Conservation (phyloP, 2,113 vertebrate genomes). For the Cephalopholis sonnerati region DNA sequence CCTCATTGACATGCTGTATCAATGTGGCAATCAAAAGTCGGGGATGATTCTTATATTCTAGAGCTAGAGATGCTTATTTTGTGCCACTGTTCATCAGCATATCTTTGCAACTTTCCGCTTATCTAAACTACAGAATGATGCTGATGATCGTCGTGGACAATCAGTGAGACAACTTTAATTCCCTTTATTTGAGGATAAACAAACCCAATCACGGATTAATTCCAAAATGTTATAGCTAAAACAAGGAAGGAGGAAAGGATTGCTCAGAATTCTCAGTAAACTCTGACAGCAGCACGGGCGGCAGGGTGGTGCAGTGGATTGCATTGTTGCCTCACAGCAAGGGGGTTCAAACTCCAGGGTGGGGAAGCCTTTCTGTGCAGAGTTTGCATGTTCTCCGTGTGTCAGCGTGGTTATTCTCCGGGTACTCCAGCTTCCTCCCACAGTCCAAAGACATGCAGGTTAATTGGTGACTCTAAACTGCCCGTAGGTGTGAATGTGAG, state of each 20-base stretch:
- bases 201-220: not conserved
- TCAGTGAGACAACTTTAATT: not conserved
- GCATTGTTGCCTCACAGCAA: too few species aligned
- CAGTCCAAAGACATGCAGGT: too few species aligned
- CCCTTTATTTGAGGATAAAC: not conserved
- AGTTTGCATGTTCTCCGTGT: too few species aligned
- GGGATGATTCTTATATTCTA: not conserved
- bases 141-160: not conserved
- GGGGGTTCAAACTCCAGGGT: too few species aligned
- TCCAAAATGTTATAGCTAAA: not conserved
- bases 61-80: not conserved
- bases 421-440: too few species aligned
- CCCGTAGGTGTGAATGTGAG: too few species aligned
- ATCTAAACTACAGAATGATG: not conserved
- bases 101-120: not conserved
- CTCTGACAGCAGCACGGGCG: not conserved
- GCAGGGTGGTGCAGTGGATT: too few species aligned
- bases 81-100: not conserved
- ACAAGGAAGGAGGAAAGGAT: not conserved
- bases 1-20: not conserved
- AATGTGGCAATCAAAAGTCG: not conserved
- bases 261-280: not conserved
- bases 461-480: too few species aligned
- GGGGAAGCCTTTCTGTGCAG: too few species aligned
- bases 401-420: too few species aligned